Evolutionary conservation across 2,113 vertebrate genomes (phyloP).

Genomic region (Ellobius talpinus): DNA sequence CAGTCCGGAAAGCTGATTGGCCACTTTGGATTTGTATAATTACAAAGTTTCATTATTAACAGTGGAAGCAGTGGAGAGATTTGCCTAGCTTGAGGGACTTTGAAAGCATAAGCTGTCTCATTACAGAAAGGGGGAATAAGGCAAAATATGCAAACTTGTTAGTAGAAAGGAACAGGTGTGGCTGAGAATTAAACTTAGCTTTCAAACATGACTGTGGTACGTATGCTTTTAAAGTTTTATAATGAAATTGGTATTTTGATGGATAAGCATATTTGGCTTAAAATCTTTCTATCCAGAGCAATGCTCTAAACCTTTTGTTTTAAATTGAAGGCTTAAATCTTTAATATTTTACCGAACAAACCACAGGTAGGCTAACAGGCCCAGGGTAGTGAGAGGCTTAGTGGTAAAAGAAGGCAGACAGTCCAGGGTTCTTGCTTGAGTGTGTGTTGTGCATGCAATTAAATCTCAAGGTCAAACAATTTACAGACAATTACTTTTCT

Average conservation of each 20-base stretch:
- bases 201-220: slow-evolving; percentile 76
- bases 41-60: slow-evolving; percentile 94
- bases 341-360: slow-evolving; percentile 89
- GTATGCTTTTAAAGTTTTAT: slow-evolving; percentile 70
- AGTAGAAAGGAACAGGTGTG: slow-evolving; percentile 78
- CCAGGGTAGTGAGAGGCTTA: slow-evolving; percentile 86
- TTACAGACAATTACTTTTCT: slow-evolving; percentile 96
- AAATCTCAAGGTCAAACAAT: slow-evolving; percentile 96
- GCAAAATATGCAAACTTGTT: slow-evolving; percentile 92
- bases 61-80: slow-evolving; percentile 89
- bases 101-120: slow-evolving; percentile 92
- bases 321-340: slow-evolving; percentile 82
- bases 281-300: slow-evolving; percentile 73
- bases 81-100: slow-evolving; percentile 92
- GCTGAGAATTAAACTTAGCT: slow-evolving; percentile 84
- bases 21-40: slow-evolving; percentile 93
- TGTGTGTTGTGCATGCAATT: slow-evolving; percentile 94
- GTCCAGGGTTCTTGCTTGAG: slow-evolving; percentile 90
- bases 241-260: slow-evolving; percentile 75
- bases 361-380: slow-evolving; percentile 90
- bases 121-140: slow-evolving; percentile 90
- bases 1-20: slow-evolving; percentile 90
- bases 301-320: slow-evolving; percentile 87
- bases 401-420: slow-evolving; percentile 89
- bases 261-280: slow-evolving; percentile 80